A percentile compares a stretch with the other conserved stretches of the same genome.
phyloP scores from a whole-genome alignment of 2,888 invertebrate genomes.

The Didymodactylos carnosus region DNA sequence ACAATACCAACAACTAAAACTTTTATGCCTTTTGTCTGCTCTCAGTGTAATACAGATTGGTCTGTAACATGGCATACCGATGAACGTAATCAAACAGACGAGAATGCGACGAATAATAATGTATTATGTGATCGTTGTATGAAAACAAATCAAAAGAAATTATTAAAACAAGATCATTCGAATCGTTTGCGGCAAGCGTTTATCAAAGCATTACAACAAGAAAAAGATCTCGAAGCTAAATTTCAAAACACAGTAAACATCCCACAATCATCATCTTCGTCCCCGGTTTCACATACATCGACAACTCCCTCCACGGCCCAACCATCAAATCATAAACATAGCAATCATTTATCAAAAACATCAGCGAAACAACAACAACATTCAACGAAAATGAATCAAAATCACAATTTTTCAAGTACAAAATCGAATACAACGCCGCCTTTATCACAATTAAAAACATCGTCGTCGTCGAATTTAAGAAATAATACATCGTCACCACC shows the following conservation, averaged over 20 bases:
- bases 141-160: slow-evolving; percentile 87
- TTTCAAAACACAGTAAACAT: no score
- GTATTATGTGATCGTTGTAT: slow-evolving; percentile 93
- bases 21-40: slow-evolving; percentile 66
- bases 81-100: no score
- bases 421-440: neutral
- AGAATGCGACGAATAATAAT: neutral
- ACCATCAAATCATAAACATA: neutral
- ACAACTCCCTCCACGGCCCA: neutral
- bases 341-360: neutral
- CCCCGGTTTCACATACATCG: neutral
- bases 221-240: slow-evolving; percentile 68
- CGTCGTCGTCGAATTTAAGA: neutral
- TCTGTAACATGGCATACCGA: slow-evolving; percentile 65
- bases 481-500: neutral
- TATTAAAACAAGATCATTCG: slow-evolving; percentile 88
- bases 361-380: neutral
- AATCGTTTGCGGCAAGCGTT: slow-evolving; percentile 92
- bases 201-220: slow-evolving; percentile 91
- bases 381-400: neutral
- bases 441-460: neutral
- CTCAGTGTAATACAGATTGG: slow-evolving; percentile 91
- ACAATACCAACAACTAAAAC: no score
- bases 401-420: neutral
- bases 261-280: neutral